A percentile compares a stretch with the other conserved stretches of the same genome.
Conservation (phyloP, 2,113 vertebrate genomes). For the Periophthalmus modestus region DNA sequence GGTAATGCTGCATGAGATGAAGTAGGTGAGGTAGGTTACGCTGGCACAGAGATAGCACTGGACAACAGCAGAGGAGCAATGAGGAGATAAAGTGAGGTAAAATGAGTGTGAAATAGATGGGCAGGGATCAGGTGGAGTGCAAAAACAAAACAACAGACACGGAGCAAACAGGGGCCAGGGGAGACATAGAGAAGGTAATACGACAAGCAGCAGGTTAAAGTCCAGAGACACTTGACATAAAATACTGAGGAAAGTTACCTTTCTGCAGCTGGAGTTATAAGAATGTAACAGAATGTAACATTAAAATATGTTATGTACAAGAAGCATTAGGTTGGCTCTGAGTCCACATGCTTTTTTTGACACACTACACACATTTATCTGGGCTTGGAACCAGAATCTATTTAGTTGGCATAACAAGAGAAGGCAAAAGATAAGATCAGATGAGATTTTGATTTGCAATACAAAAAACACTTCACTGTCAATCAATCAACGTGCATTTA, state of each 20-base stretch:
- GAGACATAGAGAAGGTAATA: slow-evolving; percentile 1
- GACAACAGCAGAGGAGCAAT: not conserved
- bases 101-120: slow-evolving; percentile 9
- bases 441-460: no score
- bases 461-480: no score
- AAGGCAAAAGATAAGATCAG: not conserved
- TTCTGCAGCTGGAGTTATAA: not conserved
- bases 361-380: not conserved
- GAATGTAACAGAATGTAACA: not conserved
- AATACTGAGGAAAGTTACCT: not conserved
- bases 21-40: not conserved
- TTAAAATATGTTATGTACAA: not conserved
- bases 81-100: not conserved
- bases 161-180: not conserved
- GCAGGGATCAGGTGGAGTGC: slow-evolving; percentile 7
- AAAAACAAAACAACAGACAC: slow-evolving; percentile 7
- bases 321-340: not conserved
- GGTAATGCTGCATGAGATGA: not conserved
- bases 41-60: not conserved
- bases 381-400: not conserved
- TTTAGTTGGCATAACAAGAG: not conserved
- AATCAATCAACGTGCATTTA: no score
- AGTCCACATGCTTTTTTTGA: no score
- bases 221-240: not conserved
- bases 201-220: not conserved